Percentiles rank a stretch among this genome's conserved stretches.
Evolutionary conservation across 1,140 invertebrate species (phyloP).

Genomic region (Varroa destructor): DNA sequence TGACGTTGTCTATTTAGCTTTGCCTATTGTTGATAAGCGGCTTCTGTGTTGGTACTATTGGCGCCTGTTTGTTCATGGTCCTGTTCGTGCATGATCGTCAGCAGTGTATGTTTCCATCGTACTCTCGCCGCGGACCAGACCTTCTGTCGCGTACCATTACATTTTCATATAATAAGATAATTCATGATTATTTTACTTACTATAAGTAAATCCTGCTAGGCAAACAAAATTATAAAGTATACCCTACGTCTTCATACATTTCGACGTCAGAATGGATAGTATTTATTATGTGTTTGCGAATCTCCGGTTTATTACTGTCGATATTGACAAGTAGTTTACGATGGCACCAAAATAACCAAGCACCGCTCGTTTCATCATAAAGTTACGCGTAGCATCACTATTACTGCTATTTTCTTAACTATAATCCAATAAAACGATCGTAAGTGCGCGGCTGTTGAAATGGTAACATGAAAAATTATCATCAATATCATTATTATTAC

Average conservation of each 20-base stretch:
- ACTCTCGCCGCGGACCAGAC: too few species aligned
- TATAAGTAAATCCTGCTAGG: too few species aligned
- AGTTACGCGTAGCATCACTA: not conserved
- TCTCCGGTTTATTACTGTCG: too few species aligned
- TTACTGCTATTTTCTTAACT: not conserved
- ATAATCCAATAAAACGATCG: not conserved
- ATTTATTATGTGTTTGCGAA: too few species aligned
- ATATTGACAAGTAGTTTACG: not conserved
- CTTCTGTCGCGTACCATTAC: too few species aligned
- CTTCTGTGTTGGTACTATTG: not conserved
- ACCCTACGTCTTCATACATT: not conserved
- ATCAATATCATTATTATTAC: not conserved
- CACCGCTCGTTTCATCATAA: not conserved
- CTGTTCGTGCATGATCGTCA: too few species aligned
- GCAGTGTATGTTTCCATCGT: too few species aligned
- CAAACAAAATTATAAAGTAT: not conserved
- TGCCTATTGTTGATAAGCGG: not conserved
- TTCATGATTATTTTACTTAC: too few species aligned
- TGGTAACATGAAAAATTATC: not conserved
- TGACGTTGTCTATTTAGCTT: not conserved
- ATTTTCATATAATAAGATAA: too few species aligned
- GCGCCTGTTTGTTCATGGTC: too few species aligned
- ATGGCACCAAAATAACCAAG: slow-evolving; percentile 24
- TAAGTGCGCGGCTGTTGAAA: too few species aligned
- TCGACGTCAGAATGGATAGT: not conserved